A percentile compares a stretch with the other conserved stretches of the same genome.
These are phyloP conservation scores for Dendroctonus valens DNA, from an alignment of 1,140 invertebrate genomes.

Conservation along the genomic window DNA sequence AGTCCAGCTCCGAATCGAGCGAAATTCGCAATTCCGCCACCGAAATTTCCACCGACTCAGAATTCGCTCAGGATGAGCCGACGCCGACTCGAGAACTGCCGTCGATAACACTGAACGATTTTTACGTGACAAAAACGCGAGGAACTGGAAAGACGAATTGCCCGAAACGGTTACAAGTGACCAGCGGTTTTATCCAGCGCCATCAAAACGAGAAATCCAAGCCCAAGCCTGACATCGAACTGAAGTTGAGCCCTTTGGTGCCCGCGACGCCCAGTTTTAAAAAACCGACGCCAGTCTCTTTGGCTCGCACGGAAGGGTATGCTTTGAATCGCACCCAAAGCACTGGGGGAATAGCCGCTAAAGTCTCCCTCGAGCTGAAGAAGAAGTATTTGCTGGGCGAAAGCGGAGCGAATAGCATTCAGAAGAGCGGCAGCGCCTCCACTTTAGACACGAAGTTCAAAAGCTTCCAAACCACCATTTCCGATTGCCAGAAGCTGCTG, in stretches of 20 bases:
- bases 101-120: conserved; percentile 65
- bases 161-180: conserved; percentile 64
- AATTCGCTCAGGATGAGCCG: conserved; percentile 79
- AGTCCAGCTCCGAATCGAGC: conserved; percentile 64
- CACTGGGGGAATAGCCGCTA: conserved; percentile 81
- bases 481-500: conserved; percentile 83
- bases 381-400: conserved; percentile 77
- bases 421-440: conserved; percentile 82
- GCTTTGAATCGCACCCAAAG: conserved; percentile 77
- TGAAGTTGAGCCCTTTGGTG: conserved; percentile 57
- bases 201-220: conserved; percentile 39
- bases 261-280: conserved; percentile 49
- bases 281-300: conserved; percentile 47
- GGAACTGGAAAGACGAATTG: conserved; percentile 48
- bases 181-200: conserved; percentile 42
- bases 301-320: conserved; percentile 66
- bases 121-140: conserved; percentile 54
- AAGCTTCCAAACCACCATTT: conserved; percentile 79
- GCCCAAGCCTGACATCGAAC: conserved; percentile 46
- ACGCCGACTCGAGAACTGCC: conserved; percentile 68
- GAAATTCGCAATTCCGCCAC: conserved; percentile 79
- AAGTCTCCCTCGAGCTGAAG: conserved; percentile 80
- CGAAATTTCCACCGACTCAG: conserved; percentile 88
- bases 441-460: conserved; percentile 80
- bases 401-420: conserved; percentile 60